A percentile compares a stretch with the other conserved stretches of the same genome.
phyloP scores from a whole-genome alignment of 2,113 vertebrate species.

The Elgaria multicarinata region DNA sequence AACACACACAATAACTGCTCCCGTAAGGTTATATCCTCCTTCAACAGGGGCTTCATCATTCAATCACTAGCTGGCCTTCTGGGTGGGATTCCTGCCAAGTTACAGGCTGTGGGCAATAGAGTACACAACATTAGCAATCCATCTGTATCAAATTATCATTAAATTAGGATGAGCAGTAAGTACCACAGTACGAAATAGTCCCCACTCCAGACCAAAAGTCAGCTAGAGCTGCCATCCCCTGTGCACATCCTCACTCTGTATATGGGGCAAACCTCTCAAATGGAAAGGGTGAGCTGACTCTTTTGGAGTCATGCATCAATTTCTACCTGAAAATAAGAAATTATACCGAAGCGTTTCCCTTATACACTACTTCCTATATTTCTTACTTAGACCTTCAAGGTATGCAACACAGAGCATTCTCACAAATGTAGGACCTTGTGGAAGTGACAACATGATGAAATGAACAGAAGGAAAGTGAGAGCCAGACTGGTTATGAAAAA shows the following conservation, averaged over 20 bases:
- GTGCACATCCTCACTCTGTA: not conserved
- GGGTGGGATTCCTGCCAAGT: not conserved
- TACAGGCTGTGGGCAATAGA: not conserved
- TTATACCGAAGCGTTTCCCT: not conserved
- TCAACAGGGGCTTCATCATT: not conserved
- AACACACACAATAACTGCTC: not conserved
- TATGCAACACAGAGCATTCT: slow-evolving; percentile 11
- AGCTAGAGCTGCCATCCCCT: not conserved
- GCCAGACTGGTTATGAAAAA: slow-evolving; percentile 24
- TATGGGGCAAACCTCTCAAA: not conserved
- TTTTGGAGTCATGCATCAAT: not conserved
- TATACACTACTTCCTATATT: slow-evolving; percentile 14
- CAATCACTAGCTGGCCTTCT: not conserved
- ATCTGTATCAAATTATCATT: slow-evolving; percentile 6
- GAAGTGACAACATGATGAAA: not conserved
- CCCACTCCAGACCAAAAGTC: not conserved
- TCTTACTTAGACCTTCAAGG: slow-evolving; percentile 20
- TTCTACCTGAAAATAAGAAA: slow-evolving; percentile 5
- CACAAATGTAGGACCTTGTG: slow-evolving; percentile 16
- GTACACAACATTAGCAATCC: slow-evolving; percentile 5
- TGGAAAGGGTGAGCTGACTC: slow-evolving; percentile 4
- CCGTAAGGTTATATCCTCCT: not conserved
- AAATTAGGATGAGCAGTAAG: not conserved
- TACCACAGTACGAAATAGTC: not conserved
- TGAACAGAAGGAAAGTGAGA: slow-evolving; percentile 2